These are phyloP conservation scores for Semicossyphus pulcher DNA, from an alignment of 2,113 vertebrate species.

Conservation along the genomic window DNA sequence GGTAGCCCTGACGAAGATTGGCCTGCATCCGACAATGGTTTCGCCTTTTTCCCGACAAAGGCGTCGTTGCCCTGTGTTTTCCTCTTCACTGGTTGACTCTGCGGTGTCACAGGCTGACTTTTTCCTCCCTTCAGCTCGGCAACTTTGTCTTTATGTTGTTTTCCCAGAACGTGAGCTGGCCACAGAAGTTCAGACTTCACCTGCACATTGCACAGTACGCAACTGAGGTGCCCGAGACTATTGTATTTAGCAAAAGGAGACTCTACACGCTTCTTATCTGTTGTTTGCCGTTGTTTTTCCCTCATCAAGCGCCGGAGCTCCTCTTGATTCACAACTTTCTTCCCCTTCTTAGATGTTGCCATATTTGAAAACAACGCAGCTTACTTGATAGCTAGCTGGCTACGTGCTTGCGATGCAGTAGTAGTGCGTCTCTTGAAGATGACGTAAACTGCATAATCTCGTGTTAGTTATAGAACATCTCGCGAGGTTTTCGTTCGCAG, in stretches of 20 bases:
- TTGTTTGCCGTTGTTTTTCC: constrained; percentile 88
- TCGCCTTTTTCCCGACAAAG: constrained; percentile 80
- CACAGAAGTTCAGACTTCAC: constrained; percentile 93
- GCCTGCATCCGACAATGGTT: constrained; percentile 58
- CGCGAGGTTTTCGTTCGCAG: constrained; percentile 50
- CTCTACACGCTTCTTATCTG: constrained; percentile 88
- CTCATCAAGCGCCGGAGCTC: constrained; percentile 93
- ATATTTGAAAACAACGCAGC: constrained; percentile 55
- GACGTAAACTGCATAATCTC: constrained; percentile 20
- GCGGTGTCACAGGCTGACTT: constrained; percentile 25
- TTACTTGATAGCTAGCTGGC: not conserved
- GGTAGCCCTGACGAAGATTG: constrained; percentile 74
- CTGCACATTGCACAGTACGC: constrained; percentile 87
- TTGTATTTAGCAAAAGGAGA: constrained; percentile 96
- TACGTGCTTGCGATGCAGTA: not conserved
- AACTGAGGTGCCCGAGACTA: constrained; percentile 90
- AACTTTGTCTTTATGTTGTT: constrained; percentile 91
- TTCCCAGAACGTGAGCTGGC: constrained; percentile 93
- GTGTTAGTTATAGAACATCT: constrained; percentile 8
- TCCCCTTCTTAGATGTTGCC: constrained; percentile 78
- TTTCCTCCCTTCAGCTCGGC: constrained; percentile 85
- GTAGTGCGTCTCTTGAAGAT: constrained; percentile 49
- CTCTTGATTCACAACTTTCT: constrained; percentile 91
- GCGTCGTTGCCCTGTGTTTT: constrained; percentile 81
- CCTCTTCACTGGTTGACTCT: constrained; percentile 81